Base-by-base conservation (phyloP, 2,888 invertebrate species). In the Chelonus formosanus region DNA sequence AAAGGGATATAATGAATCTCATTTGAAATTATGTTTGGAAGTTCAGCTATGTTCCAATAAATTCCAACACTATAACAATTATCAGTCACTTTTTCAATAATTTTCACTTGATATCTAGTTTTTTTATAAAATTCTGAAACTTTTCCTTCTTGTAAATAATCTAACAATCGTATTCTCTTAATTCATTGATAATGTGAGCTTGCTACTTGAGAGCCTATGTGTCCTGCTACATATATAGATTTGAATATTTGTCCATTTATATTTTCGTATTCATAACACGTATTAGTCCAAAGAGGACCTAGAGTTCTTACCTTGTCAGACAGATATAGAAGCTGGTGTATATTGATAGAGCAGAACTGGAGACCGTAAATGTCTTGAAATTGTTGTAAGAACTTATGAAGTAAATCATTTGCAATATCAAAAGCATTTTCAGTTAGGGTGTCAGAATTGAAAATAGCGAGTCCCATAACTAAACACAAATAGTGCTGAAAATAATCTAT, bases 181-280 rank as follows among this genome's bases (percentile, higher is more conserved):
- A 44, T 6, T 4, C 64, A 43, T n/a, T 65, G 57, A 32, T 54
- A 31, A 54, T 71, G 68, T 20, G 65, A 64, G 7, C 53, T 64
- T 7, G 67, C 65, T 10, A 70, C 68, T 70, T 67, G 71, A 4
- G 70, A 67, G 32, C 65, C 72, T 7, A 70, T 62, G 35, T 63
- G 62, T 8, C 62, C 60, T 31, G 71, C 68, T 44, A 71, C 67
- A 40, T 71, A 68, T 31, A 70, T 47, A 3, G 68, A 45, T 50
- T 60, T 68, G 7, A 67, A 59, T 4, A 71, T 65, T 52, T 59
- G 45, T 3, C 66, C 70, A 67, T 70, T 70, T 4, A 71, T 52
- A 53, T 73, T 54, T 47, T 70, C 70, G 43, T 62, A 73, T 47
- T 70, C 70, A 40, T 62, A 73, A 52, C 71, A 70, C n/a, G 68